These are phyloP conservation scores for Ptiloglossa arizonensis DNA, from an alignment of 1,140 invertebrate genomes.

Conservation along the genomic window DNA sequence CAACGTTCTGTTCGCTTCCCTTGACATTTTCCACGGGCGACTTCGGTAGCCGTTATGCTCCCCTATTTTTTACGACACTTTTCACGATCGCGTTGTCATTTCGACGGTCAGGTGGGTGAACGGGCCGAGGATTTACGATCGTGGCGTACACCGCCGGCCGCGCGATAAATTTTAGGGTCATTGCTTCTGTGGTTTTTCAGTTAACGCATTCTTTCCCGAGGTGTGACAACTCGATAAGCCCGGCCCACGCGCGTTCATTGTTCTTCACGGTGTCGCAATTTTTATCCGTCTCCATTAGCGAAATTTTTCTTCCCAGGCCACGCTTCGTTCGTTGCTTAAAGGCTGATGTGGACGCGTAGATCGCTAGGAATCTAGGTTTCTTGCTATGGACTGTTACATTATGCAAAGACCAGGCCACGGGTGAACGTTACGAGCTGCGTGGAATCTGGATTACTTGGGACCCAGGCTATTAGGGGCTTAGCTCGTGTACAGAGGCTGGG, in stretches of 20 bases:
- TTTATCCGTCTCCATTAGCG: constrained; percentile 38
- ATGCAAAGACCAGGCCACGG: neutral
- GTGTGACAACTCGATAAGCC: constrained; percentile 52
- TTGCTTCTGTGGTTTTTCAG: constrained; percentile 9
- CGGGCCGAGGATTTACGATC: too few species aligned
- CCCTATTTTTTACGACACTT: too few species aligned
- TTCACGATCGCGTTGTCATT: too few species aligned
- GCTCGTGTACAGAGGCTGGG: neutral
- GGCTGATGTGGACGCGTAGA: neutral
- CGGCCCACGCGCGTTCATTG: constrained; percentile 57
- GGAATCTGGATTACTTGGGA: neutral
- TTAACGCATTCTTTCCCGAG: constrained; percentile 40
- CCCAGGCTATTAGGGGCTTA: neutral
- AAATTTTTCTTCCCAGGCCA: constrained; percentile 4
- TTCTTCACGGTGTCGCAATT: constrained; percentile 51
- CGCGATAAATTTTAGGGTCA: constrained; percentile 31
- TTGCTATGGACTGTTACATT: neutral
- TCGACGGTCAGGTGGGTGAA: too few species aligned
- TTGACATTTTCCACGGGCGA: too few species aligned
- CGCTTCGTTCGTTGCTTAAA: neutral
- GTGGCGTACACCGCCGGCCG: neutral
- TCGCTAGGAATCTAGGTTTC: constrained; percentile 6
- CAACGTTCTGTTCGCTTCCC: too few species aligned
- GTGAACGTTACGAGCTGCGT: neutral
- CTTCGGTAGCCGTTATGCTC: too few species aligned